phyloP scores from a whole-genome alignment of 2,797 vertebrate species.

The Alfaro cultratus region DNA sequence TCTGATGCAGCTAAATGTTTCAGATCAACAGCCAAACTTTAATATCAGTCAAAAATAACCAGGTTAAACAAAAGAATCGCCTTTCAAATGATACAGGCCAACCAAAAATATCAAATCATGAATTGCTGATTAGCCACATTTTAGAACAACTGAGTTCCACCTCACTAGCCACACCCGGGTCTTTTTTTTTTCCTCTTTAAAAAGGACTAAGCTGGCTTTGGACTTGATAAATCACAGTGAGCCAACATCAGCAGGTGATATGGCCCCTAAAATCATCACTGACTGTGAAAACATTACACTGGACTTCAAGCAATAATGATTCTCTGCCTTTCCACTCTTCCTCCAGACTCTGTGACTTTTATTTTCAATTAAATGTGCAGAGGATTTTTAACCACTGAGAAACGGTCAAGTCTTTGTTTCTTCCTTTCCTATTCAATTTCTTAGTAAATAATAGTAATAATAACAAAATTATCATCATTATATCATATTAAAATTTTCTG shows the following conservation, averaged over 20 bases:
- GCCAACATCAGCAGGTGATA: not conserved
- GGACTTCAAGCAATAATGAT: not conserved
- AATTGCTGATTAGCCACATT: not conserved
- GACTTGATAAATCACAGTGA: not conserved
- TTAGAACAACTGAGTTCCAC: not conserved
- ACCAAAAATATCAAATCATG: not conserved
- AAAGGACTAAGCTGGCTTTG: not conserved
- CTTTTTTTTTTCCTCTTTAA: too few species aligned
- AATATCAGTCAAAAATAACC: not conserved
- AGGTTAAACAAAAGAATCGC: not conserved
- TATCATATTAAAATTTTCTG: not conserved
- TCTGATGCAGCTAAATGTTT: not conserved
- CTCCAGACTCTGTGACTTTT: not conserved
- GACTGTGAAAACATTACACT: not conserved
- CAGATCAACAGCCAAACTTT: conserved; percentile 1
- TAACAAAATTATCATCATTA: not conserved
- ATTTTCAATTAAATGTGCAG: not conserved
- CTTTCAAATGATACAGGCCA: not conserved
- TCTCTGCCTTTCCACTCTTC: not conserved
- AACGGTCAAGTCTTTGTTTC: not conserved
- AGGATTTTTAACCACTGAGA: not conserved
- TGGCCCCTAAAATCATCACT: not conserved
- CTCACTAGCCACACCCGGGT: not conserved
- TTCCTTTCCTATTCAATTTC: not conserved
- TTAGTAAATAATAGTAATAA: too few species aligned